Base-by-base conservation (phyloP, 2,888 invertebrate genomes). In the Phragmatobia fuliginosa region DNA sequence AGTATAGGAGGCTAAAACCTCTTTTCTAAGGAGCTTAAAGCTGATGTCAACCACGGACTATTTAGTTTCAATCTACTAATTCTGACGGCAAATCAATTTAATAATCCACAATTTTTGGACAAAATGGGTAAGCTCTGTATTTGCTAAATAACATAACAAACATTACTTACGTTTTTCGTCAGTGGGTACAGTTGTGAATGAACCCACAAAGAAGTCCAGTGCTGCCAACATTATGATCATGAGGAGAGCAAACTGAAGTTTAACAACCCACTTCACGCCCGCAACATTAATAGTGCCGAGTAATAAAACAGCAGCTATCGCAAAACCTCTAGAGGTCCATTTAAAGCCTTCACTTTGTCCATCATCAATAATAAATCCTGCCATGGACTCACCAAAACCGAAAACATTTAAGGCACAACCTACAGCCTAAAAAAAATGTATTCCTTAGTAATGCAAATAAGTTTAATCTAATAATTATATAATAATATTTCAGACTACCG, bases 211-310 rank as follows among this genome's bases (percentile, higher is more conserved):
- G 91, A 99, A 99, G 93, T 99, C 99, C 79, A 98, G 94, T 18
- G 98, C 98, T 71, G 99, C 99, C 74, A 99, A 91, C 67, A 99
- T 96, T 71, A 99, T 96, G 68, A 99, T 96, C 80, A 99, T 95
- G 33, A 99, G 95, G 61, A 99, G 96, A 45, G 97, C 94, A 93
- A 99, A 98, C 89, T 99, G 99, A 68, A 99, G 94, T 87, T 99
- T 98, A 70, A 99, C 97, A 36, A 99, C 99, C 99, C 99, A 99
- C 90, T 99, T 99, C 0, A 99, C 99, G 58, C 99, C 99, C 36
- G 99, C 99, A 59, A 99, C 96, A 94, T 99, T 99, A 80, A 99
- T 99, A 74, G 97, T 97, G 68, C 98, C 97, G 28, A 99, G 95
- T 52, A 99, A 93, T 62, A 99, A 92, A 2, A 99, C 98, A 62